These are phyloP conservation scores for Clanis bilineata DNA, from an alignment of 2,888 invertebrate species.

Conservation along the genomic window DNA sequence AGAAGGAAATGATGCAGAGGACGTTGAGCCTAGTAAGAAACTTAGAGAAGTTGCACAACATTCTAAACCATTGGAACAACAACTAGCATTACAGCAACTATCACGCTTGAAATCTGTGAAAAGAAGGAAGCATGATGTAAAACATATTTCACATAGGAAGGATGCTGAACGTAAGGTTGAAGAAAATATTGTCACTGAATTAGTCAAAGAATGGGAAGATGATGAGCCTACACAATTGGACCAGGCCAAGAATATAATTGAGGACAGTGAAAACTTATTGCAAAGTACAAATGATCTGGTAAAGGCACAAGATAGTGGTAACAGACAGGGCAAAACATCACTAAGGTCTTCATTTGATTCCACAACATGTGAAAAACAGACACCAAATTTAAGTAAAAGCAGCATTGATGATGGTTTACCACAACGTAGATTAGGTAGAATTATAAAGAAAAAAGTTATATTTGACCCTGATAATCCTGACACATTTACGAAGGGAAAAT, in stretches of 20 bases:
- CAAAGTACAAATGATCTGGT: constrained; percentile 35
- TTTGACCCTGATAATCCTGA: constrained; percentile 87
- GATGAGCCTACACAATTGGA: constrained; percentile 58
- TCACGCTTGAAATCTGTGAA: constrained; percentile 48
- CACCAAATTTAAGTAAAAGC: constrained; percentile 44
- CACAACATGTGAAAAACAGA: constrained; percentile 44
- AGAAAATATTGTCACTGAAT: constrained; percentile 70
- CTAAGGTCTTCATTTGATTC: constrained; percentile 43
- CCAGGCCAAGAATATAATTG: constrained; percentile 31
- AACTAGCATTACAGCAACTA: constrained; percentile 66
- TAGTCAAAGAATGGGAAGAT: constrained; percentile 81
- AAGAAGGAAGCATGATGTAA: constrained; percentile 24
- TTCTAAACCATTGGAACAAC: constrained; percentile 49
- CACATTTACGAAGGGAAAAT: constrained; percentile 72
- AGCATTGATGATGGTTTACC: constrained; percentile 60
- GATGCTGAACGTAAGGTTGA: constrained; percentile 35
- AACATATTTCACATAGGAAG: constrained; percentile 14
- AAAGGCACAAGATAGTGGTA: constrained; percentile 34
- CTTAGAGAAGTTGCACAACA: constrained; percentile 15
- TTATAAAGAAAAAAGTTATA: constrained; percentile 88
- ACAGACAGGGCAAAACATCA: constrained; percentile 38
- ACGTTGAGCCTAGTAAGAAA: constrained; percentile 33
- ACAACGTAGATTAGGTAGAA: constrained; percentile 70
- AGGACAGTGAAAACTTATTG: constrained; percentile 36
- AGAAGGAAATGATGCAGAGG: constrained; percentile 65